phyloP scores from a whole-genome alignment of 2,888 invertebrate species.

The Ophraella communa region DNA sequence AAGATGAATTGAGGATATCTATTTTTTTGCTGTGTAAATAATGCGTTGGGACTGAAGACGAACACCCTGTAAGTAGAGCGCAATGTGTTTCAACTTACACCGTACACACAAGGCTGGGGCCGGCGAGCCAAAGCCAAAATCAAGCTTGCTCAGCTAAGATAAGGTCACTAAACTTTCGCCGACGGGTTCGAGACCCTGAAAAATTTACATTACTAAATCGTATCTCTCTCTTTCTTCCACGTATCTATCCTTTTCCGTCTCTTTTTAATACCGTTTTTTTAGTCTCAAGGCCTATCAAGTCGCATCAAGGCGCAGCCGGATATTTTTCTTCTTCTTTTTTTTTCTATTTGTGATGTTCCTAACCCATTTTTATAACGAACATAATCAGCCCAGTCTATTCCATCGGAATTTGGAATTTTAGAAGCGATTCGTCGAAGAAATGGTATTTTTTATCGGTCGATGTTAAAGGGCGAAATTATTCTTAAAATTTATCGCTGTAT shows the following conservation, averaged over 20 bases:
- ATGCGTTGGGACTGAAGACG: neutral
- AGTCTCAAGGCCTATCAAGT: constrained; percentile 6
- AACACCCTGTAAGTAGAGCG: constrained; percentile 9
- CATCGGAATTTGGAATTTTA: neutral
- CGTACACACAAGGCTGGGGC: constrained; percentile 1
- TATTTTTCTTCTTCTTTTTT: constrained; percentile 6
- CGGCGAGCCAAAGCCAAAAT: constrained; percentile 9
- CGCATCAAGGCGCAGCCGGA: constrained; percentile 5
- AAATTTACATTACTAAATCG: constrained; percentile 40
- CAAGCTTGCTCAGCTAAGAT: constrained; percentile 36
- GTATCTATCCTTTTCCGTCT: neutral
- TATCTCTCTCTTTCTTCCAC: neutral
- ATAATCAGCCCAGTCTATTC: constrained; percentile 6
- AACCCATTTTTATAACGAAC: constrained; percentile 11
- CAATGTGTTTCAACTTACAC: constrained; percentile 12
- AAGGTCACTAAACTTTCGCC: constrained; percentile 55
- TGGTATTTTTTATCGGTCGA: neutral
- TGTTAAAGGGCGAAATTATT: neutral
- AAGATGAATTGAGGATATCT: no score
- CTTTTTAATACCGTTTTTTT: constrained; percentile 3
- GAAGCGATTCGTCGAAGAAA: neutral
- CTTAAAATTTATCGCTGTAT: no score
- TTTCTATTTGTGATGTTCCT: constrained; percentile 3
- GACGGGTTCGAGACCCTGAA: constrained; percentile 50
- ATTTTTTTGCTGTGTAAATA: no score